Percentiles rank a stretch among this genome's conserved stretches.
phyloP scores from a whole-genome alignment of 2,113 vertebrate species.

The Chunga burmeisteri region DNA sequence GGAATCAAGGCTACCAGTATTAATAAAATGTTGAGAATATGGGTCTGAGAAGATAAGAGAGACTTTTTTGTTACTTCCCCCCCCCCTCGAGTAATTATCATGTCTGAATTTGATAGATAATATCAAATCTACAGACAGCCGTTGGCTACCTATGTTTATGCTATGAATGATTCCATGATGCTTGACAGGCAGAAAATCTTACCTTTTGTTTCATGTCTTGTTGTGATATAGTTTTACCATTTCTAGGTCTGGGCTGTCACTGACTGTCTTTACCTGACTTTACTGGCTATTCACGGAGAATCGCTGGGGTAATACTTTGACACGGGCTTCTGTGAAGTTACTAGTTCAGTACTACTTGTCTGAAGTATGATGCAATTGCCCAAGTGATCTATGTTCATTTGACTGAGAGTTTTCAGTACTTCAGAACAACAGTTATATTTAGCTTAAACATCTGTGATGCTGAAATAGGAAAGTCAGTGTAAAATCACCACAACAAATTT shows the following conservation, averaged over 20 bases:
- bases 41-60: neutral
- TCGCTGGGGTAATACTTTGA: fast-evolving
- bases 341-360: neutral
- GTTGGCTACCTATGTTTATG: neutral
- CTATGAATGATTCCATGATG: neutral
- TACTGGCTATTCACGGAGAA: neutral
- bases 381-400: neutral
- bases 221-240: neutral
- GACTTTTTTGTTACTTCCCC: neutral
- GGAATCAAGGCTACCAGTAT: neutral
- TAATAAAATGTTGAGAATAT: neutral
- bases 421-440: neutral
- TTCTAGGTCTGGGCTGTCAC: neutral
- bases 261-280: neutral
- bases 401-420: neutral
- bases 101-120: neutral
- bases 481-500: neutral
- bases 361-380: neutral
- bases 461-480: neutral
- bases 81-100: neutral
- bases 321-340: neutral
- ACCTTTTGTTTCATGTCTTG: neutral
- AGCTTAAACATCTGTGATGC: neutral
- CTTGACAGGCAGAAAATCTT: neutral
- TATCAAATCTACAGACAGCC: neutral